Evolutionary conservation across 2,888 invertebrate species (phyloP).

Genomic region (Latrodectus elegans): DNA sequence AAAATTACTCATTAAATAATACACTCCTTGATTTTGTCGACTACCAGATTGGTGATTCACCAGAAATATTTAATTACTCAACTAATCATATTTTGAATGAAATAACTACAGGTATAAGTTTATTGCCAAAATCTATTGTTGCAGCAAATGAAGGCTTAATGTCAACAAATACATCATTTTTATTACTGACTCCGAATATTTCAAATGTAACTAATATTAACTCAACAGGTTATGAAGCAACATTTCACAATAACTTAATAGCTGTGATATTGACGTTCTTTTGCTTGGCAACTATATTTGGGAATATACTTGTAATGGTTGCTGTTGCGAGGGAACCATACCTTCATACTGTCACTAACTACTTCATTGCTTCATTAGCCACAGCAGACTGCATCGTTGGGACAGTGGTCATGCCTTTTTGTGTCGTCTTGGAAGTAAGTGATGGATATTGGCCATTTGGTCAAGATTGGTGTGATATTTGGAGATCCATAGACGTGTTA

Average conservation of each 20-base stretch:
- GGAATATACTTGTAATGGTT: slow-evolving; percentile 93
- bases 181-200: slow-evolving; percentile 4
- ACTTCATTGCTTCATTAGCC: slow-evolving; percentile 96
- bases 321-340: slow-evolving; percentile 95
- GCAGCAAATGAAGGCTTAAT: not conserved
- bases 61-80: not conserved
- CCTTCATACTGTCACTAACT: slow-evolving; percentile 96
- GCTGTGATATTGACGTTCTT: slow-evolving; percentile 89
- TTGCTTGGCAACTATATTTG: slow-evolving; percentile 93
- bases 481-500: slow-evolving; percentile 96
- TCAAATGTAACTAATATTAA: not conserved
- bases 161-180: not conserved
- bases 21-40: not conserved
- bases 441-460: slow-evolving; percentile 88
- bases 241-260: slow-evolving; percentile 71
- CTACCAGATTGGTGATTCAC: not conserved
- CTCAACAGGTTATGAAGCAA: slow-evolving; percentile 25
- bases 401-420: slow-evolving; percentile 97
- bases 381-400: slow-evolving; percentile 97
- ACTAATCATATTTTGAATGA: too few relatives aligned
- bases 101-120: not conserved
- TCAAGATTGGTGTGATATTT: slow-evolving; percentile 96
- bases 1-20: not conserved
- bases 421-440: slow-evolving; percentile 88
- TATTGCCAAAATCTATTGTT: not conserved